Evolutionary conservation across 2,797 vertebrate species (phyloP), one percentile per base, ranked within the genome.

Genomic region (Pipistrellus pygmaeus): DNA sequence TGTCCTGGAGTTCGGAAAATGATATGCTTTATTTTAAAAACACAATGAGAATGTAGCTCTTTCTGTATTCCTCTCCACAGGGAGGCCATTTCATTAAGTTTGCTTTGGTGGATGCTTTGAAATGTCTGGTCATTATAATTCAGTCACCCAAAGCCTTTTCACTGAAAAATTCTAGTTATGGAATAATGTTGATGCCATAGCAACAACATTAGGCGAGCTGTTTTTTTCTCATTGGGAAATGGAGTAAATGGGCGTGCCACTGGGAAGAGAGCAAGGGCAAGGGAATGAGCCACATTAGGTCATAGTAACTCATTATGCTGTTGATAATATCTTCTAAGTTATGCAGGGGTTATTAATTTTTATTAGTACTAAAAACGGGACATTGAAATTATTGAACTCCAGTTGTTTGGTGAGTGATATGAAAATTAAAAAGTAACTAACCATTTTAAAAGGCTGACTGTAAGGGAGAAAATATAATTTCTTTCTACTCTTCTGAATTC

Each of bases 81-180:
- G 92, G 90, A 96, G 55, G 27, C 30, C 0, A 0, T 94, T 96
- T 96, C 15, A 77, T 94, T 91, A 85, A 73, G 64, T 92, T 80
- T 92, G 86, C 95, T 92, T 53, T 72, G 46, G 53, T 88, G 72
- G 60, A 90, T 93, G 32, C 86, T 96, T 96, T 95, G 81, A 83
- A 97, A 73, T 95, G 85, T 48, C 68, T 60, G 60, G 41, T 60
- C 77, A 86, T 94, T 96, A 81, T 48, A 90, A 7, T 94, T 96
- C 82, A 93, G 71, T 96, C 55, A 94, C 14, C 48, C 44, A 41
- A 84, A 53, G 78, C 17, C 48, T 35, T 51, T 91, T 91, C 9
- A 62, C 89, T 96, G 94, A 94, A 97, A 96, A 97, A 93, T 95
- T 95, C 68, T 97, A 38, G 41, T 85, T 92, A 25, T 12, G 6